Evolutionary conservation across 2,888 invertebrate species (phyloP).

Genomic region (Drosophila sordidapex): DNA sequence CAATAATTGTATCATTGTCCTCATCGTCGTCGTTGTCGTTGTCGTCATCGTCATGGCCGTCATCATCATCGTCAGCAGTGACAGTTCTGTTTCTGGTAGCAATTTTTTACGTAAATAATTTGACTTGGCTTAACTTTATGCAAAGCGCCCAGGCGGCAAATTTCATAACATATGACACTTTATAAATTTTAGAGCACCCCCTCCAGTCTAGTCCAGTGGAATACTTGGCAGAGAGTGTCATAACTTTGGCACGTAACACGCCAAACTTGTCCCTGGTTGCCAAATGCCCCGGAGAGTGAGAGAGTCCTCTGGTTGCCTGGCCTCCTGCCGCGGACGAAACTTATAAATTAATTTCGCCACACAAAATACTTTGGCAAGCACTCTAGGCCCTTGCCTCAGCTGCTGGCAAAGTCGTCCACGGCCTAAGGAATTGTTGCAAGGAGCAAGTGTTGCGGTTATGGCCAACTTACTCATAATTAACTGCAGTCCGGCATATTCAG

Average conservation of each 20-base stretch:
- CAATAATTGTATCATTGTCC: constrained; percentile 74
- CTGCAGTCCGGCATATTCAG: constrained; percentile 57
- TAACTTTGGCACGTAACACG: constrained; percentile 53
- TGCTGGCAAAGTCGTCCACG: constrained; percentile 27
- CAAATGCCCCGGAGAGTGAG: constrained; percentile 10
- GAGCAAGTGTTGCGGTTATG: constrained; percentile 64
- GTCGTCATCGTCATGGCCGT: neutral
- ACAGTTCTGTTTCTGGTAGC: constrained; percentile 4
- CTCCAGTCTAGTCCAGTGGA: constrained; percentile 3
- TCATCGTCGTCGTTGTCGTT: neutral
- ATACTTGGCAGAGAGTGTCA: constrained; percentile 53
- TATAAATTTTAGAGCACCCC: constrained; percentile 52
- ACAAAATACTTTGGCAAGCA: constrained; percentile 67
- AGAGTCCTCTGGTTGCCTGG: neutral
- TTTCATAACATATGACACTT: constrained; percentile 68
- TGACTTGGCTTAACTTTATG: constrained; percentile 59
- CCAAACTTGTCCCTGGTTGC: constrained; percentile 48
- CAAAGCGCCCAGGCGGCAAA: constrained; percentile 52
- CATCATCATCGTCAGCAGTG: neutral
- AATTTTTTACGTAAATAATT: constrained; percentile 70
- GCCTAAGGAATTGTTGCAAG: constrained; percentile 68
- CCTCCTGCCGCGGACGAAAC: constrained; percentile 50
- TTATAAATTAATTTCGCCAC: constrained; percentile 78
- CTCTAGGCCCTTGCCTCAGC: constrained; percentile 60
- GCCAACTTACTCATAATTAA: constrained; percentile 70